Evolutionary conservation across 2,113 vertebrate genomes (phyloP), one percentile per base, ranked within the genome.

Genomic region (Orientallactaga bullata): DNA sequence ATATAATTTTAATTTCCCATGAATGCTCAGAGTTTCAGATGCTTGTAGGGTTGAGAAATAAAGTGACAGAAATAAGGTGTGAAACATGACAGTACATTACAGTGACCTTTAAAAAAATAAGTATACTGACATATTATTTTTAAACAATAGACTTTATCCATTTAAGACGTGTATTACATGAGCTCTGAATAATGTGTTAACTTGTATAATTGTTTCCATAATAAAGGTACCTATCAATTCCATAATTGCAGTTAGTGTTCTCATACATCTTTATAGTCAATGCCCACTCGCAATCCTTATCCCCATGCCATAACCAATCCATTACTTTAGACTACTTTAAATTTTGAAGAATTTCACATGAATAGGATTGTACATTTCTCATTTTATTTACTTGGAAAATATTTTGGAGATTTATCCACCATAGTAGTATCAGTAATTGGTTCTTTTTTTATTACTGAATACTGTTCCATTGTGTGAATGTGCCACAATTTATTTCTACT

Each of bases 311-410:
- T n/a, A 69, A 83, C 21, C 51, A 26, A 63, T 83, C 37, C 82
- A 69, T 55, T 35, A 66, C 69, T 82, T 85, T 37, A 79, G 12
- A 63, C 68, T 91, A 86, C 32, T 47, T 89, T 39, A 35, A 37
- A 60, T 72, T 95, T 89, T 94, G 17, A 78, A 86, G 58, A 81
- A 73, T 78, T 95, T 89, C 16, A 30, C 26, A 63, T 87, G 79
- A 84, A 68, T 47, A 12, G 2, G 94, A 63, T 86, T 11, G 92
- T 39, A 79, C 11, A 95, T 84, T 47, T 37, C 28, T 80, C 39
- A 30, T 28, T 90, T 88, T 63, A 71, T 71, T 87, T 30, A 80
- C 21, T 58, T 13, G 71, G 24, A 17, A 65, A 86, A 60, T 11
- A 60, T 39, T 92, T 86, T 91, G 73, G 28, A 86, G 20, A 89